These are phyloP conservation scores for Rallus crepitans DNA, from an alignment of 2,797 vertebrate genomes.

Conservation along the genomic window DNA sequence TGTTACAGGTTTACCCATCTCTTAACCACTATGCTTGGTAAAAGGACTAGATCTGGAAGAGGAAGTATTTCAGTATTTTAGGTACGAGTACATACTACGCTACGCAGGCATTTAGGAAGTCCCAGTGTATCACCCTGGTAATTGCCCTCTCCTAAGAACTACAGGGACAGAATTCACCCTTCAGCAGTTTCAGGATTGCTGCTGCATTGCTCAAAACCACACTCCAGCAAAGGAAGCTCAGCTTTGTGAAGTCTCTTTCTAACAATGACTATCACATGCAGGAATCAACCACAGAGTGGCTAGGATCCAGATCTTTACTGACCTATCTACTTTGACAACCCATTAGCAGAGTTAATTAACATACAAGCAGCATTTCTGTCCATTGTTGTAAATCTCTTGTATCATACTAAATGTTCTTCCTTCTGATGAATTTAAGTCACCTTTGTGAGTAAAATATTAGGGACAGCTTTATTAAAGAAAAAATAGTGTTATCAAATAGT, in stretches of 20 bases:
- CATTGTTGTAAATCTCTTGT: neutral
- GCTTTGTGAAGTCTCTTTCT: neutral
- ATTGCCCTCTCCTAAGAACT: neutral
- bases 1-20: neutral
- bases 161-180: neutral
- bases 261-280: neutral
- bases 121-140: neutral
- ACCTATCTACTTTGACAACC: neutral
- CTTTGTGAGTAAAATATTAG: neutral
- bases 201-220: neutral
- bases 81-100: neutral
- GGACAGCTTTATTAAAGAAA: neutral
- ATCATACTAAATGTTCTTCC: neutral
- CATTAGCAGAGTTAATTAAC: neutral
- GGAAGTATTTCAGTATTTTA: neutral
- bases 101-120: neutral
- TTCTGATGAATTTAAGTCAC: neutral
- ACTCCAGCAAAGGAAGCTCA: neutral
- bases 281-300: neutral
- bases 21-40: neutral
- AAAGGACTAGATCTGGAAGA: neutral
- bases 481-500: neutral
- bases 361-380: neutral
- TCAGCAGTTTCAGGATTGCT: neutral
- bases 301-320: neutral